phyloP scores from a whole-genome alignment of 2,888 invertebrate species.

The Papilio protenor region DNA sequence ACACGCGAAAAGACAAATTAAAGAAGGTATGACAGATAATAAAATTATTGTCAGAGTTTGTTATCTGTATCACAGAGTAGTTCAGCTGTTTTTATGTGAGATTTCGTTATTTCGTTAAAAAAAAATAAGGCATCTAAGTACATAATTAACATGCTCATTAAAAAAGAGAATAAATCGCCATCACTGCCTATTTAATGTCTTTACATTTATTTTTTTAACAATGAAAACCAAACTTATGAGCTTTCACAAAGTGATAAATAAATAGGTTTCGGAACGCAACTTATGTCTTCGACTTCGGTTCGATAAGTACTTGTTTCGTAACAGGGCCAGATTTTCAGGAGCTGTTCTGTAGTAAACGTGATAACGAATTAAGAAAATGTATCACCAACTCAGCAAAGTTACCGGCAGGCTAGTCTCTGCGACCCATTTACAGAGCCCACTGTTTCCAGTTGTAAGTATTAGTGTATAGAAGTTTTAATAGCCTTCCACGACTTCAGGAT shows the following conservation, averaged over 20 bases:
- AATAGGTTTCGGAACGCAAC: slow-evolving; percentile 58
- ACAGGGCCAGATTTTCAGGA: slow-evolving; percentile 64
- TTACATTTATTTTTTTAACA: slow-evolving; percentile 42
- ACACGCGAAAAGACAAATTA: slow-evolving; percentile 49
- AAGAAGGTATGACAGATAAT: slow-evolving; percentile 42
- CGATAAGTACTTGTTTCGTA: slow-evolving; percentile 76
- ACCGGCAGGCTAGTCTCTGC: slow-evolving; percentile 76
- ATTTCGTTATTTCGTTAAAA: background rate
- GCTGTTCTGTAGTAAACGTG: slow-evolving; percentile 47
- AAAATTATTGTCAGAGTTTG: slow-evolving; percentile 47
- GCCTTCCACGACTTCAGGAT: slow-evolving; percentile 42
- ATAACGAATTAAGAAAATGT: slow-evolving; percentile 65
- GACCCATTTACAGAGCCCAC: slow-evolving; percentile 72
- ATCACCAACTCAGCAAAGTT: slow-evolving; percentile 75
- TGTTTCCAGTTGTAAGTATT: slow-evolving; percentile 77
- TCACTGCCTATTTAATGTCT: background rate
- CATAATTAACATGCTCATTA: background rate
- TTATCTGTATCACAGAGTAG: background rate
- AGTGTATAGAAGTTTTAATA: background rate
- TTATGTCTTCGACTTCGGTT: slow-evolving; percentile 32
- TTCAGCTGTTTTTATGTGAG: background rate
- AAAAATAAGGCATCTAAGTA: background rate
- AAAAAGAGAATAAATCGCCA: background rate
- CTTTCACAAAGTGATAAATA: too few species aligned
- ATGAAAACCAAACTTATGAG: background rate